Conservation (phyloP, 2,113 vertebrate genomes). For the Poeciliopsis occidentalis region DNA sequence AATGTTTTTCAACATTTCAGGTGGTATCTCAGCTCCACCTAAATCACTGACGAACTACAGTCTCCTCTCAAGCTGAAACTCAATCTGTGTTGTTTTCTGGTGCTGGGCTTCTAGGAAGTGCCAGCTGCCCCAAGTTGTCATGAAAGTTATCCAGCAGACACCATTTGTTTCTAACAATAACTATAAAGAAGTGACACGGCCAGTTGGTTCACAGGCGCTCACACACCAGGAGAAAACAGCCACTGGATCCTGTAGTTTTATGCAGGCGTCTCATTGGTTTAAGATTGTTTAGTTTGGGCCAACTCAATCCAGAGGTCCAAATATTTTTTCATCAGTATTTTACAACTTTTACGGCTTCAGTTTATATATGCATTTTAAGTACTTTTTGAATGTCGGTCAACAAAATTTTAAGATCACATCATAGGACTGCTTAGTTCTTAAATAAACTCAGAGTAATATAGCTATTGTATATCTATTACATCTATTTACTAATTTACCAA, state of each 20-base stretch:
- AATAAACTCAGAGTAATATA: too few species aligned
- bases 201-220: slow-evolving; percentile 50
- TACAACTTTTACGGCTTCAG: too few species aligned
- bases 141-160: slow-evolving; percentile 52
- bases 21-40: not conserved
- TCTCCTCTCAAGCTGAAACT: not conserved
- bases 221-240: not conserved
- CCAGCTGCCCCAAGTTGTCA: slow-evolving; percentile 28
- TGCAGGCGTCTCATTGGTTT: not conserved
- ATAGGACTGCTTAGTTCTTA: too few species aligned
- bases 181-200: slow-evolving; percentile 42
- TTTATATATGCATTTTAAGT: too few species aligned
- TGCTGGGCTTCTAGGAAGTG: not conserved
- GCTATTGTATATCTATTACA: too few species aligned
- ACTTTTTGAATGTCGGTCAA: too few species aligned
- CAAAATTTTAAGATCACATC: too few species aligned
- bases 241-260: not conserved
- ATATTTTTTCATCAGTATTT: too few species aligned
- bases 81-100: not conserved
- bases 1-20: not conserved
- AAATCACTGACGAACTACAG: not conserved
- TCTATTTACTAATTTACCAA: too few species aligned
- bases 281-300: not conserved
- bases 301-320: not conserved
- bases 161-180: slow-evolving; percentile 77